A percentile compares a stretch with the other conserved stretches of the same genome.
Evolutionary conservation across 2,113 vertebrate genomes (phyloP).

Genomic region (Eleginops maclovinus): DNA sequence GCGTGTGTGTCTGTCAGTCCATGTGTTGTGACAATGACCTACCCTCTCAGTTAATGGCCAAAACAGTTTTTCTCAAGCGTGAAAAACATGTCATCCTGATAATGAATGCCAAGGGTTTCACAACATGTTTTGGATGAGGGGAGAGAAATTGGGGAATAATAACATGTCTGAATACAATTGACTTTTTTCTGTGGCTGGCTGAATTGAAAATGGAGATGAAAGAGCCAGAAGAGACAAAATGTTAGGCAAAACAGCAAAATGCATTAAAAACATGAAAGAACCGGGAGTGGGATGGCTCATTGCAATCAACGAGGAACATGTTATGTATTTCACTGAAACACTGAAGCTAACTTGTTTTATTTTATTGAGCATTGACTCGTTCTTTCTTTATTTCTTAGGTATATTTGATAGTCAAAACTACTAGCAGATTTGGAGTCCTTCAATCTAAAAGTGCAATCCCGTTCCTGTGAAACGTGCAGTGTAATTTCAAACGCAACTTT

Average conservation of each 20-base stretch:
- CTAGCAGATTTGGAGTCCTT: neutral
- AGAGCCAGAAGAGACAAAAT: constrained; percentile 25
- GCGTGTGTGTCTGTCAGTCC: constrained; percentile 59
- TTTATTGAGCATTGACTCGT: neutral
- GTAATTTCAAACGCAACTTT: constrained; percentile 4
- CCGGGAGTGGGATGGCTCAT: neutral
- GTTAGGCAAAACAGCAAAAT: neutral
- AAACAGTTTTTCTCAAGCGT: constrained; percentile 68
- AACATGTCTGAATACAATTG: constrained; percentile 59
- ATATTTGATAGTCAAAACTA: neutral
- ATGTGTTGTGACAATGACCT: constrained; percentile 54
- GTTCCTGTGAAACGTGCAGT: constrained; percentile 1
- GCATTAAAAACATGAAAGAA: constrained; percentile 28
- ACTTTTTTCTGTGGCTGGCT: constrained; percentile 28
- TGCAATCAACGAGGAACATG: constrained; percentile 12
- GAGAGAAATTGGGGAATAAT: constrained; percentile 70
- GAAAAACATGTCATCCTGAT: constrained; percentile 78
- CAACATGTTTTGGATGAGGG: constrained; percentile 60
- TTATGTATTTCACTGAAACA: neutral
- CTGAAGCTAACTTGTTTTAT: neutral
- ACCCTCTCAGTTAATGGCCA: constrained; percentile 71
- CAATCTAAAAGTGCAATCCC: neutral
- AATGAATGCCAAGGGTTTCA: constrained; percentile 71
- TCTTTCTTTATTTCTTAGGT: neutral
- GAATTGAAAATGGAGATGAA: constrained; percentile 63